phyloP scores from a whole-genome alignment of 2,888 invertebrate genomes.

The Lamellibrachia satsuma region DNA sequence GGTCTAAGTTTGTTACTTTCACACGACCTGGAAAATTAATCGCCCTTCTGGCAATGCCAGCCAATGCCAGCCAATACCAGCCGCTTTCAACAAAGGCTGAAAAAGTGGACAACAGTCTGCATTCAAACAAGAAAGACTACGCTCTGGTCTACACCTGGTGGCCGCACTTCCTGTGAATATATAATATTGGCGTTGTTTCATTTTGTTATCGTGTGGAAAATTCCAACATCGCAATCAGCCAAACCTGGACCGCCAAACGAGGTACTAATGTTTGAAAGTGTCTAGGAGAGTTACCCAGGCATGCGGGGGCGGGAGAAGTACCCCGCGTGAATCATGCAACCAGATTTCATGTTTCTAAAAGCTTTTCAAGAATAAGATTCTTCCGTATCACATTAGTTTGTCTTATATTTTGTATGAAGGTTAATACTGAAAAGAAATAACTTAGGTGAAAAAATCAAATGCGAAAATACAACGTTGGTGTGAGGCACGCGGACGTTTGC shows the following conservation, averaged over 20 bases:
- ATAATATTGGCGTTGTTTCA: background rate
- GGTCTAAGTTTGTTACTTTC: background rate
- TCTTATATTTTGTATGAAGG: background rate
- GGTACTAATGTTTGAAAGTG: background rate
- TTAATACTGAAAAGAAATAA: background rate
- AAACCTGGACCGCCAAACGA: background rate
- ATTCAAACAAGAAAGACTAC: background rate
- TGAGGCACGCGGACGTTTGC: background rate
- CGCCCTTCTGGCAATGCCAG: background rate
- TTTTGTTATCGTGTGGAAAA: conserved; percentile 12
- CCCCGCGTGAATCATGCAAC: background rate
- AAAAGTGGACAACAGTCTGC: background rate
- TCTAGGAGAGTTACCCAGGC: background rate
- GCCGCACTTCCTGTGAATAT: background rate
- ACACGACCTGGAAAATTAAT: background rate
- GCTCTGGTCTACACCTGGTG: background rate
- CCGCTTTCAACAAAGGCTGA: background rate
- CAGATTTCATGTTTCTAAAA: background rate
- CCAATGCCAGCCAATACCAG: background rate
- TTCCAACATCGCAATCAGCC: conserved; percentile 9
- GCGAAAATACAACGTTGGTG: background rate
- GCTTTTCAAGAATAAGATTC: background rate
- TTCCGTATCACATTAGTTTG: background rate
- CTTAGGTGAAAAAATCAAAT: background rate
- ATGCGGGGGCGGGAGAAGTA: background rate